phyloP scores from a whole-genome alignment of 2,888 invertebrate genomes.

The Chrysolina haemoptera region DNA sequence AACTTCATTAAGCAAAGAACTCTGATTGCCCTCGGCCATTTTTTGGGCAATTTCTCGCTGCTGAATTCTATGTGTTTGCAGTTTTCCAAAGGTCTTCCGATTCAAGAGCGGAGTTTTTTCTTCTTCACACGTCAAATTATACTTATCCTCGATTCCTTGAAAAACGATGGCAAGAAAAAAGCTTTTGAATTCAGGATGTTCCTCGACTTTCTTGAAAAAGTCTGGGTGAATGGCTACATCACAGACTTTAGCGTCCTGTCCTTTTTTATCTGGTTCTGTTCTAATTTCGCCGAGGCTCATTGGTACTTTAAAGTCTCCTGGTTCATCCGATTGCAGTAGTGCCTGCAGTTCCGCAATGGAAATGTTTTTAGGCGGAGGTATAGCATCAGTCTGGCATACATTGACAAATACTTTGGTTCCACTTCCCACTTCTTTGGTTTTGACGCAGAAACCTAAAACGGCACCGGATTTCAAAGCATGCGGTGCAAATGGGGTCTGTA shows the following conservation, averaged over 20 bases:
- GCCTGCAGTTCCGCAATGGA: slow-evolving; percentile 79
- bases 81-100: slow-evolving; percentile 80
- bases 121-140: slow-evolving; percentile 78
- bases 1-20: slow-evolving; percentile 55
- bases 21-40: slow-evolving; percentile 56
- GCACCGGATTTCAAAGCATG: neutral
- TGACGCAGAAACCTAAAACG: slow-evolving; percentile 82
- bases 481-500: too few relatives aligned
- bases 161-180: slow-evolving; percentile 87
- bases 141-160: slow-evolving; percentile 86
- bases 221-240: slow-evolving; percentile 88
- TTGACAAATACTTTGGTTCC: slow-evolving; percentile 87
- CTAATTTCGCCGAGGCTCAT: slow-evolving; percentile 92
- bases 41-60: slow-evolving; percentile 76
- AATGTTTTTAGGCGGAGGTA: slow-evolving; percentile 83
- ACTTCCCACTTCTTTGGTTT: slow-evolving; percentile 77
- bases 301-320: slow-evolving; percentile 84
- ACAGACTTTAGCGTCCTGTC: slow-evolving; percentile 81
- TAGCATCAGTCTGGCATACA: slow-evolving; percentile 84
- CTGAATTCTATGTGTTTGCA: slow-evolving; percentile 83
- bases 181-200: slow-evolving; percentile 79
- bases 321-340: slow-evolving; percentile 79
- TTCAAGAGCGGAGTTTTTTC: slow-evolving; percentile 81
- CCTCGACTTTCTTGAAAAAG: slow-evolving; percentile 84
- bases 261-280: slow-evolving; percentile 82